Evolutionary conservation across 2,797 vertebrate species (phyloP), one percentile per base, ranked within the genome.

Genomic region (Takifugu rubripes): DNA sequence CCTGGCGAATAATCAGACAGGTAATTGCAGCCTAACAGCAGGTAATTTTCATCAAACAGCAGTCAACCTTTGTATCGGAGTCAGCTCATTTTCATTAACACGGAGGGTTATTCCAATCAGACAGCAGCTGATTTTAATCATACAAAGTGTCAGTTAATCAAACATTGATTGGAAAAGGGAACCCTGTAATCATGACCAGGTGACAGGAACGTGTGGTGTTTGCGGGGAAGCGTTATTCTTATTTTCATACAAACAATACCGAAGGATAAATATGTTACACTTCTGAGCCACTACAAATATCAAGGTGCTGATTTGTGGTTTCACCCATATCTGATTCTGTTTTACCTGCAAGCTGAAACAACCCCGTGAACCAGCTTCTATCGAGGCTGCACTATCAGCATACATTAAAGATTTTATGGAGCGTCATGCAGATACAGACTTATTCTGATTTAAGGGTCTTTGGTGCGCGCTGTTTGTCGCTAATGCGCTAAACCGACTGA

Each of bases 41-140:
- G 74, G 69, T 81, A 47, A 78, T 81, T 84, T 83, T 75, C 74
- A 79, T 79, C 79, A 86, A 64, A 72, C 67, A 43, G 66, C 77
- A 78, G 71, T 47, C 66, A 66, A 61, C 52, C 58, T 49, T 46
- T 61, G 56, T 43, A 14, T 14, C 15, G 7, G 58, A 21, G 4
- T 25, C 25, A 56, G 56, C 62, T 65, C 56, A 45, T 66, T 68
- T 53, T 80, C 75, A 84, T 83, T 77, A 79, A 74, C 78, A 81
- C 70, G 70, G 64, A 68, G 73, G 72, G 72, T 81, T 73, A 69
- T 66, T 84, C 75, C 68, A 84, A 80, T 86, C 84, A 86, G 62
- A 52, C 65, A 5, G 64, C 58, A 58, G 69, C 63, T 72, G 71
- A 74, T 83, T 84, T 76, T 71, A 88, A 85, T 88, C 82, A 84